phyloP scores from a whole-genome alignment of 1,140 invertebrate species.

The Macrobrachium rosenbergii region DNA sequence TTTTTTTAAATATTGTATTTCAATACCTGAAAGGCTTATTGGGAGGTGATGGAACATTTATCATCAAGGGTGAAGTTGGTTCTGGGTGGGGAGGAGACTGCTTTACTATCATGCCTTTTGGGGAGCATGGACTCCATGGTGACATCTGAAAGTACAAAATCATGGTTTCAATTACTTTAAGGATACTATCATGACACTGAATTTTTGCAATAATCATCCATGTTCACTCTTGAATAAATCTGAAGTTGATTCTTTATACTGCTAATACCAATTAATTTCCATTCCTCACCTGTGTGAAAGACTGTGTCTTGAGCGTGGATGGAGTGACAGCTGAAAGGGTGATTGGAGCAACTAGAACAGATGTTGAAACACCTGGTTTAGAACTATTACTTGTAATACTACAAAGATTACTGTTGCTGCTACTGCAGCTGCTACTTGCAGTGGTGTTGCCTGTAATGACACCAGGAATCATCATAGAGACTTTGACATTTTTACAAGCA shows the following conservation, averaged over 20 bases:
- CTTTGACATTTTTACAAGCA: conserved; percentile 28
- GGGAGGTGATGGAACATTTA: conserved; percentile 54
- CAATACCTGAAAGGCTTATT: conserved; percentile 48
- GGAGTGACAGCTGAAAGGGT: conserved; percentile 42
- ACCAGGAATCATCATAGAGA: conserved; percentile 35
- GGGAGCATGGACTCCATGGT: conserved; percentile 50
- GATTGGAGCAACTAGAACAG: conserved; percentile 36
- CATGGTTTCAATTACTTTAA: not conserved
- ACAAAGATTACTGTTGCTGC: conserved; percentile 32
- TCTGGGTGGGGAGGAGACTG: conserved; percentile 60
- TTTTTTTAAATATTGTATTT: too few species aligned
- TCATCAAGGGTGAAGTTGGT: conserved; percentile 54
- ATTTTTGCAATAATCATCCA: too few species aligned
- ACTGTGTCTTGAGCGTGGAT: conserved; percentile 37
- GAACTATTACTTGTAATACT: conserved; percentile 35
- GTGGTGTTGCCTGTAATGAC: conserved; percentile 32
- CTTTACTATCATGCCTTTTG: conserved; percentile 26
- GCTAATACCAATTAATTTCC: too few species aligned
- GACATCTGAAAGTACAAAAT: conserved; percentile 13
- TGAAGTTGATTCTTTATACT: too few species aligned
- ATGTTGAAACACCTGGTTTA: conserved; percentile 43
- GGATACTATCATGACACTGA: too few species aligned
- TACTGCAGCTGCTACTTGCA: conserved; percentile 39
- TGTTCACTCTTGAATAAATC: too few species aligned
- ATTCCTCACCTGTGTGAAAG: conserved; percentile 26